Evolutionary conservation across 1,140 invertebrate species (phyloP).

Genomic region (Drosophila mauritiana): DNA sequence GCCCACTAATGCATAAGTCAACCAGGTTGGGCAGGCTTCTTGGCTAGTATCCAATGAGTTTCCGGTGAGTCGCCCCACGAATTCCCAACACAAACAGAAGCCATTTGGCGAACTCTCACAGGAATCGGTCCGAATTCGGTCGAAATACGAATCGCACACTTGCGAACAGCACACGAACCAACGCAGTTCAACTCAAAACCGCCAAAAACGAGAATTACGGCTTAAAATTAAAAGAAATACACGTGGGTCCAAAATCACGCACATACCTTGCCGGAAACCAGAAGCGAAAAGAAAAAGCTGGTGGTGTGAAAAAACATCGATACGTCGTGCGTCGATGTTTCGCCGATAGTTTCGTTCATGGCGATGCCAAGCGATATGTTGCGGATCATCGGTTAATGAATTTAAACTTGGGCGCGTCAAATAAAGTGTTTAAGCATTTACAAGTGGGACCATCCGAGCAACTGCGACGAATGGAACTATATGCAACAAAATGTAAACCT

Average conservation of each 20-base stretch:
- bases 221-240: conserved; percentile 16
- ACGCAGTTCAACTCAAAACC: background rate
- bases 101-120: background rate
- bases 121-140: no score
- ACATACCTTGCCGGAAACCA: conserved; percentile 40
- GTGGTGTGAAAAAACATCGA: background rate
- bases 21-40: background rate
- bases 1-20: background rate
- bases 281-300: conserved; percentile 27
- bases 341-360: no score
- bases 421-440: no score
- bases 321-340: background rate
- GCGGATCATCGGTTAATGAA: no score
- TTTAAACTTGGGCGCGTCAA: no score
- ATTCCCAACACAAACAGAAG: conserved; percentile 1
- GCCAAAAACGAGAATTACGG: background rate
- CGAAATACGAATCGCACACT: background rate
- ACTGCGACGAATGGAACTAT: no score
- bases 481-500: no score
- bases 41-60: background rate
- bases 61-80: background rate
- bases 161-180: background rate
- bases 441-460: no score
- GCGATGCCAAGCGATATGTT: no score
- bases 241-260: conserved; percentile 14